phyloP scores from a whole-genome alignment of 2,888 invertebrate species.

The Periphyllus acericola region DNA sequence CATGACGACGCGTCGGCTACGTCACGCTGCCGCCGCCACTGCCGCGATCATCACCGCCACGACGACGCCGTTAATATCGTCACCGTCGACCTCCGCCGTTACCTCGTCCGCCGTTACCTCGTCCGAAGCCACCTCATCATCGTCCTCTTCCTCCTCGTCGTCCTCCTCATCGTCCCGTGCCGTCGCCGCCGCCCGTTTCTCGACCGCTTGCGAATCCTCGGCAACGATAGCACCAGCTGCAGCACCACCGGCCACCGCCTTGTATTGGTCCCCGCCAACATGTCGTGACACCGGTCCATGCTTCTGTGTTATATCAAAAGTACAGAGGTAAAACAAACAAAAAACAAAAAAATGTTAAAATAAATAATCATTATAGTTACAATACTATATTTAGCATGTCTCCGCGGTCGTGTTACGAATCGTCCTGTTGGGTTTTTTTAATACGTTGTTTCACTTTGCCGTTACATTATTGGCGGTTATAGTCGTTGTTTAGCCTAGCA shows the following conservation, averaged over 20 bases:
- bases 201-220: background rate
- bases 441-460: too few relatives aligned
- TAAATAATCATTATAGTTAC: background rate
- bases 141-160: conserved; percentile 56
- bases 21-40: conserved; percentile 26
- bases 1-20: conserved; percentile 51
- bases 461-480: too few relatives aligned
- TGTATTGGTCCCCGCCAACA: conserved; percentile 59
- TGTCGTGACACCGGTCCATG: conserved; percentile 65
- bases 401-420: too few relatives aligned
- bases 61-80: background rate
- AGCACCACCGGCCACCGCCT: background rate
- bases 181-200: background rate
- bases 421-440: too few relatives aligned
- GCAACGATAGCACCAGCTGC: background rate
- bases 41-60: background rate
- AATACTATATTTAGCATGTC: too few relatives aligned
- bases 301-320: conserved; percentile 65
- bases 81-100: background rate
- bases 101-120: background rate
- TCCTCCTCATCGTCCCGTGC: conserved; percentile 57
- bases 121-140: conserved; percentile 17
- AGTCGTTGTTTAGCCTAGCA: too few relatives aligned
- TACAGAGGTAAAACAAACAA: conserved; percentile 57
- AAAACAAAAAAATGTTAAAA: background rate